Conservation (phyloP, 2,113 vertebrate species). For the Ceyx cyanopectus region DNA sequence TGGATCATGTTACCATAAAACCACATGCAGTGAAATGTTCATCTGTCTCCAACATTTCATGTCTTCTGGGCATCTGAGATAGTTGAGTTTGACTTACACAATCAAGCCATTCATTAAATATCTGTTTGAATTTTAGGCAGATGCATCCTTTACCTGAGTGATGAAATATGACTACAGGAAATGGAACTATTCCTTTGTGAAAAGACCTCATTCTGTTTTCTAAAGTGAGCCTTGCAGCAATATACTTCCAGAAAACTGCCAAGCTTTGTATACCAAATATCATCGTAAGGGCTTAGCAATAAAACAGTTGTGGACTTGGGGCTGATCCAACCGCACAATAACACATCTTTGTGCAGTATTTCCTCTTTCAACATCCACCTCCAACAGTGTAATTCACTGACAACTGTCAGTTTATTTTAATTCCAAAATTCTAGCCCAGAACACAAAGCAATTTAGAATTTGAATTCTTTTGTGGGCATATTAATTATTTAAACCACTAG, state of each 20-base stretch:
- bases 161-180: conserved; percentile 68
- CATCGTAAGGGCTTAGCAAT: not conserved
- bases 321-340: conserved; percentile 49
- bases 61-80: conserved; percentile 69
- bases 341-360: conserved; percentile 60
- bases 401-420: not conserved
- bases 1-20: conserved; percentile 55
- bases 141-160: conserved; percentile 73
- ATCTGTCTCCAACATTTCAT: conserved; percentile 66
- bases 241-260: conserved; percentile 27
- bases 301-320: conserved; percentile 49
- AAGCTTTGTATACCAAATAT: conserved; percentile 44
- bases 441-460: not conserved
- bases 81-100: conserved; percentile 53
- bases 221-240: conserved; percentile 58
- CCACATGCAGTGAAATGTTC: conserved; percentile 11
- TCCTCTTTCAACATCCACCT: conserved; percentile 53
- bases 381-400: conserved; percentile 41
- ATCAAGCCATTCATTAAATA: conserved; percentile 71
- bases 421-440: conserved; percentile 13
- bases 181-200: conserved; percentile 46
- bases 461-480: conserved; percentile 26
- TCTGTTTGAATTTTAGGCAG: conserved; percentile 62
- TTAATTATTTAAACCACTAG: conserved; percentile 34
- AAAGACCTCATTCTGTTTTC: conserved; percentile 67